Evolutionary conservation across 2,888 invertebrate genomes (phyloP), one percentile per base, ranked within the genome.

Genomic region (Hybos culiciformis): DNA sequence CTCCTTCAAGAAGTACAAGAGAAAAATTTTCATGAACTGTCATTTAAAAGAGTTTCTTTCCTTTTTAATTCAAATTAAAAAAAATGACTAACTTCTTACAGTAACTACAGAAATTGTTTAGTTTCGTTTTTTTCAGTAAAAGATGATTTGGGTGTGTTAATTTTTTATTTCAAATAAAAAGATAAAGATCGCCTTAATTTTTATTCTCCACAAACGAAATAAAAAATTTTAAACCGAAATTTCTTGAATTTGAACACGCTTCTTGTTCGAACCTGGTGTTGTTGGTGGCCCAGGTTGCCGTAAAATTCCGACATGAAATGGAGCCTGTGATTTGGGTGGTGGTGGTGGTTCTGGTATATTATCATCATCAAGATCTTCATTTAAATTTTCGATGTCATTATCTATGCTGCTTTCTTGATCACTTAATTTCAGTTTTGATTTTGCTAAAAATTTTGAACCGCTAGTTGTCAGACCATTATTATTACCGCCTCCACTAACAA

Each of bases 221-320:
- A n/a, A n/a, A n/a, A n/a, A n/a, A n/a, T 40, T 39, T 46, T 60
- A 88, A 70, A 88, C 88, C 48, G 87, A 87, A 70, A 90, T 90
- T 67, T 90, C 88, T 67, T 87, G 87, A 63, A 90, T 90, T 70
- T 88, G 88, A 56, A 90, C 88, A 65, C 88, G 77, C 68, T 88
- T 88, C 68, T 88, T 88, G 71, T 80, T 78, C 50, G 81, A 79
- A 44, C 82, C 79, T 8, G 83, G 81, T 1, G 83, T 80, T 42
- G 56, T 52, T 39, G 56, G 54, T 37, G 71, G 66, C 5, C 67
- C 67, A 44, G 72, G 69, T 51, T 78, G 72, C 47, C 80, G 62
- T 32, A 80, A 62, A 39, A 80, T 80, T 4, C 80, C 78, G 11
- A 55, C 54, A 24, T 63, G 64, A 45, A 53, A 70, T 56, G 49